Base-by-base conservation (phyloP, 2,113 vertebrate genomes). In the Festucalex cinctus region DNA sequence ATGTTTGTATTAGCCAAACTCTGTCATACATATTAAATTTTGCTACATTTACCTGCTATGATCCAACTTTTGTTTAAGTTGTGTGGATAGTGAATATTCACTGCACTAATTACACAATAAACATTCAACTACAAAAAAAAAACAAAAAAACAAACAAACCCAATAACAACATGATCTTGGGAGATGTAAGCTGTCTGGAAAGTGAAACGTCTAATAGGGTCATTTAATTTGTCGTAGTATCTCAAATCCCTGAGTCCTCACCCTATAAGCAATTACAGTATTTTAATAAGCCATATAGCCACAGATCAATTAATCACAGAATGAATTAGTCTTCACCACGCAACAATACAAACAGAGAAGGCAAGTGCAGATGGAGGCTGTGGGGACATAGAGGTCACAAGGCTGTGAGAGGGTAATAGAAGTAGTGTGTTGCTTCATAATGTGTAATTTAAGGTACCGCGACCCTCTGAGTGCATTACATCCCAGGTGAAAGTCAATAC, bases 221-320 rank as follows among this genome's bases (percentile, higher is more conserved):
- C 63, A 68, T 84, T 78, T 75, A 66, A 70, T 70, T 56, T 54
- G 71, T 69, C 65, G 78, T 51, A 5, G 63, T 69, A 54, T 41
- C 26, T 75, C 68, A 46, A 6, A 62, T 19, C 59, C 70, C 75
- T 53, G 48, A 24, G 16, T 61, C 70, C 68, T 70, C 63, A 71
- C 71, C 76, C 70, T 65, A 63, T 77, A 85, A 79, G 75, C 60
- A 75, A 88, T 89, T 89, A 85, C 76, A 85, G 79, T 82, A 83
- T 89, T 88, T 86, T 87, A 89, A 89, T 89, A 85, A 89, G 81
- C 77, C 74, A 65, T 83, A 82, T 73, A 78, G 78, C 73, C 64
- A 41, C 46, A 83, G 79, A 84, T 74, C 86, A 88, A 85, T 90
- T 88, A 82, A 88, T 86, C 66, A 63, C 51, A 62, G 82, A 86